Evolutionary conservation across 1,140 invertebrate genomes (phyloP), one percentile per base, ranked within the genome.

Genomic region (Drosophila kanapiae): DNA sequence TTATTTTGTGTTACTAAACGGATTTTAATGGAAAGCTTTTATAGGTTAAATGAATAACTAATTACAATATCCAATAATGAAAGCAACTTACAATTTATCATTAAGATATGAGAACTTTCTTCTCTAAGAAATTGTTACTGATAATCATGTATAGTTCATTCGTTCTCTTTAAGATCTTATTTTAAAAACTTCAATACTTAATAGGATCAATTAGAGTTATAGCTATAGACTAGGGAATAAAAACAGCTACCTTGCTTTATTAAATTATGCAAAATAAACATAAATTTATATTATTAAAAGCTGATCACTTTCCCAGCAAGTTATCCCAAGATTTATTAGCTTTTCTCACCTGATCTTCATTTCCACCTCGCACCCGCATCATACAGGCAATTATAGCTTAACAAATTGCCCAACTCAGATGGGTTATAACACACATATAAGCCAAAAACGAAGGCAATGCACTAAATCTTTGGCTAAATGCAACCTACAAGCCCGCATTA

Each of bases 401-500:
- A 86, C 74, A 85, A 82, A 81, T 85, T 71, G 62, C 31, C 33
- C n/a, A 38, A 29, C n/a, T 14, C 10, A 13, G 13, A 31, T 14
- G 11, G 9, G 43, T 16, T 29, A 35, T 58, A 37, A 9, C 16
- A 9, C 14, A 37, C 33, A 18, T 14, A 54, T 23, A 51, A 45
- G 23, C 18, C 47, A n/a, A 37, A 29, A 31, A 13, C 18, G 2
- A 58, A 47, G 60, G 57, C 47, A 54, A 48, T 63, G 40, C 78
- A 85, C 45, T 69, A 82, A 85, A 85, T 78, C 72, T 85, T 69
- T 72, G 33, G 54, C 29, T 49, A 54, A 78, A 69, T 72, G 51
- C 69, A 45, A 42, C 65, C 80, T 68, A 83, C 80, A 51, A 57
- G 61, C 82, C 82, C 82, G 82, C 82, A 86, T 86, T 68, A 70